phyloP scores from a whole-genome alignment of 2,113 vertebrate species.

The Phalacrocorax pelagicus region DNA sequence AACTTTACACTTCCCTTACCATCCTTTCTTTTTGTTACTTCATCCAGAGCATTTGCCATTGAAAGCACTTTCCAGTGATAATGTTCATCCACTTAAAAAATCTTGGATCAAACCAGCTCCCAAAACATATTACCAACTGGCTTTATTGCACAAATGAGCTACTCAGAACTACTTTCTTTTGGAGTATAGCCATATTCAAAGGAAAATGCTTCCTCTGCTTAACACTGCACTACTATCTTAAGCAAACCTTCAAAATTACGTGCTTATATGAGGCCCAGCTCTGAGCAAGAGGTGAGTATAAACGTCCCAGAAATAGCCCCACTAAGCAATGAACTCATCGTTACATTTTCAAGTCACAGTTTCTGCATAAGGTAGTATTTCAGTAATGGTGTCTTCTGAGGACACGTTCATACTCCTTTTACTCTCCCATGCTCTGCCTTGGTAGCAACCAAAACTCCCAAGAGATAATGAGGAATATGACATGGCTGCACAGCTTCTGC shows the following conservation, averaged over 20 bases:
- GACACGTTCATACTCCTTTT: background rate
- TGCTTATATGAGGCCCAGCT: background rate
- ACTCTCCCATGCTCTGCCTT: background rate
- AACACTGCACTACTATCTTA: background rate
- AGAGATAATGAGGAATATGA: background rate
- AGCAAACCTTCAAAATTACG: background rate
- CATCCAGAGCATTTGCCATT: background rate
- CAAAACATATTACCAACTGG: background rate
- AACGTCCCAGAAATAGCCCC: slow-evolving; percentile 15
- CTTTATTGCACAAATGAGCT: slow-evolving; percentile 1
- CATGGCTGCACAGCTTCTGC: background rate
- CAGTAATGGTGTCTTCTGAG: background rate
- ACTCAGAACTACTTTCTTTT: background rate
- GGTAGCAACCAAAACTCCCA: background rate
- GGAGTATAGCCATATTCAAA: background rate
- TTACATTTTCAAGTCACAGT: background rate
- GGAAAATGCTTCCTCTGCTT: background rate
- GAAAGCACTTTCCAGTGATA: slow-evolving; percentile 11
- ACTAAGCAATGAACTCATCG: background rate
- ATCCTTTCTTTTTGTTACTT: background rate
- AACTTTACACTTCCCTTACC: background rate
- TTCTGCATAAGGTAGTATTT: background rate
- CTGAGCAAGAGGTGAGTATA: background rate
- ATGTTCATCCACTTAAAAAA: background rate
- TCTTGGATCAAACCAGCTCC: slow-evolving; percentile 3